Evolutionary conservation across 2,888 invertebrate genomes (phyloP).

Genomic region (Leucozona laternaria): DNA sequence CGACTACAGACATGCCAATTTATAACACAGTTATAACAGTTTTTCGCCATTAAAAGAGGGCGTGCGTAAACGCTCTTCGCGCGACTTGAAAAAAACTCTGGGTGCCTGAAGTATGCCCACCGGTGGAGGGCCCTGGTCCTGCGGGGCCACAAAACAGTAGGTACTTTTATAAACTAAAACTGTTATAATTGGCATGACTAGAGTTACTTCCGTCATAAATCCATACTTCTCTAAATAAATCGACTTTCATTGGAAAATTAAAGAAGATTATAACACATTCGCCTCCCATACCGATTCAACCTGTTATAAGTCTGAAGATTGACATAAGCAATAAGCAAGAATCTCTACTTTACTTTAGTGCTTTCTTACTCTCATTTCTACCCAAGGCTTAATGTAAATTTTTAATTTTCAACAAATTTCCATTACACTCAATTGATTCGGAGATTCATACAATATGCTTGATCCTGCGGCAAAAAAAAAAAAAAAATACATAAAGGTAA

Average conservation of each 20-base stretch:
- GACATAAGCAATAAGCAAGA: neutral
- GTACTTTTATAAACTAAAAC: no score
- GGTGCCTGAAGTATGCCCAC: no score
- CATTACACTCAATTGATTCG: conserved; percentile 67
- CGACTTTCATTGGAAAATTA: neutral
- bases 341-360: neutral
- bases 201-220: no score
- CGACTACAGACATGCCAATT: no score
- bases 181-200: no score
- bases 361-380: neutral
- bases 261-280: conserved; percentile 9
- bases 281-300: neutral
- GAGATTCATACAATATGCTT: conserved; percentile 29
- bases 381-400: conserved; percentile 48
- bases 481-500: conserved; percentile 19
- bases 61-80: no score
- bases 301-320: neutral
- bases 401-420: conserved; percentile 70
- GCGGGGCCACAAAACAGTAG: no score
- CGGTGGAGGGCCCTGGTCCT: no score
- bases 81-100: no score
- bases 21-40: no score
- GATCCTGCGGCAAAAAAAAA: neutral
- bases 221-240: no score
- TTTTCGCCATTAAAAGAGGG: no score